These are phyloP conservation scores for Clistopyga incitator DNA, from an alignment of 2,888 invertebrate genomes.

Conservation along the genomic window DNA sequence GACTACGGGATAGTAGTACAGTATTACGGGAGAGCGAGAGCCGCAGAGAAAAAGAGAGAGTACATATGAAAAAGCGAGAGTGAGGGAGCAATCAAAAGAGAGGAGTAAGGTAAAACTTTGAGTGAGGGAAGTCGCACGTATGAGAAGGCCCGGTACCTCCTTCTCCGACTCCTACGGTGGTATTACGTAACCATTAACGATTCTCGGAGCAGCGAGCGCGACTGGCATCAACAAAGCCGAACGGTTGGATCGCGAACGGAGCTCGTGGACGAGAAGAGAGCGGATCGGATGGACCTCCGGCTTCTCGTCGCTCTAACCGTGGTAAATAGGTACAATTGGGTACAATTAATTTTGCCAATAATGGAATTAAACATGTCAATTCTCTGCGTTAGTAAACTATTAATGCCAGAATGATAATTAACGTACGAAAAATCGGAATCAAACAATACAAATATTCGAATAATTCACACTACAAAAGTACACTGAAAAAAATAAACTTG, in stretches of 20 bases:
- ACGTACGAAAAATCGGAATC: no score
- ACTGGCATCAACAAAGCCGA: conserved; percentile 50
- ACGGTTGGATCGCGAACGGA: conserved; percentile 32
- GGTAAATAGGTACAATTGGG: not conserved
- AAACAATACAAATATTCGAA: no score
- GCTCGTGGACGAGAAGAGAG: conserved; percentile 50
- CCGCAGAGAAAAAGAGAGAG: not conserved
- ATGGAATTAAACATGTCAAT: no score
- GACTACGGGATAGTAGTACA: conserved; percentile 31
- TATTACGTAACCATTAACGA: conserved; percentile 51
- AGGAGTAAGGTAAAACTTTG: conserved; percentile 40
- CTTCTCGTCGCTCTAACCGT: not conserved
- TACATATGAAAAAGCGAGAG: conserved; percentile 24
- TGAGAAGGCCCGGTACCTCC: conserved; percentile 48
- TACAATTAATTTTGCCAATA: no score
- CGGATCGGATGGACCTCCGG: conserved; percentile 21
- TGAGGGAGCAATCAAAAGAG: conserved; percentile 22
- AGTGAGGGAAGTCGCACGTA: conserved; percentile 56
- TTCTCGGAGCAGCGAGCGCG: conserved; percentile 40
- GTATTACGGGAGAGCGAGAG: conserved; percentile 54
- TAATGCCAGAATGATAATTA: no score
- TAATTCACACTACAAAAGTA: no score
- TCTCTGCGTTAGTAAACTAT: not conserved
- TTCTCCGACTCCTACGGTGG: conserved; percentile 28
- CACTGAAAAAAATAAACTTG: no score